Evolutionary conservation across 2,113 vertebrate genomes (phyloP), one percentile per base, ranked within the genome.

Genomic region (Crotalus tigris): DNA sequence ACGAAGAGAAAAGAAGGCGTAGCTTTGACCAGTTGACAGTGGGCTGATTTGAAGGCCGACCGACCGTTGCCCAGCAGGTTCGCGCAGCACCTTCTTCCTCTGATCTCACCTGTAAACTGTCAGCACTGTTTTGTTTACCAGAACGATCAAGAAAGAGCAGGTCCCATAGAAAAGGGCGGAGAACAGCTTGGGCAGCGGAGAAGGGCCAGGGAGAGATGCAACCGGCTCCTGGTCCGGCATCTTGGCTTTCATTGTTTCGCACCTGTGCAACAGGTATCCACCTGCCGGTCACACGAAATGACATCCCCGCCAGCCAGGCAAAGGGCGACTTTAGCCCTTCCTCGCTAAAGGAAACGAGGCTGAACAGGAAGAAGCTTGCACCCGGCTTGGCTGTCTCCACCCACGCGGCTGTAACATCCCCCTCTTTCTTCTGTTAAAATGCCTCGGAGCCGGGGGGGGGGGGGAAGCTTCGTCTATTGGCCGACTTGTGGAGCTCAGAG

Each of bases 81-180:
- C 2, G 86, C 23, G 11, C 1, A 49, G 24, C 44, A 17, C 4
- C n/a, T 19, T 29, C 61, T 17, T 81, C 13, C 54, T 9, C 24
- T 51, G 10, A 51, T 53, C 98, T 97, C 96, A 99, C 98, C 98
- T 97, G 97, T 98, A 98, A 57, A 97, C 96, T 26, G 98, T 99
- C 92, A 99, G 96, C 94, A 99, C 97, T 3, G 97, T 95, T 97
- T 99, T 99, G 97, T 99, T 99, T 75, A 99, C 97, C 95, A 99
- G 96, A 91, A 99, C 98, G 17, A 98, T 98, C 0, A 99, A 93
- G 92, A 99, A 98, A 44, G 99, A 99, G 92, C 98, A 98, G 29
- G 92, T 90, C 24, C 98, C 98, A 91, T 99, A 99, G 95, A 99
- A 98, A 1, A 96, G 86, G 0, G 99, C 99, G 0, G 98, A 98